These are phyloP conservation scores for Drosophila suboccidentalis DNA, from an alignment of 2,888 invertebrate genomes.

Conservation along the genomic window DNA sequence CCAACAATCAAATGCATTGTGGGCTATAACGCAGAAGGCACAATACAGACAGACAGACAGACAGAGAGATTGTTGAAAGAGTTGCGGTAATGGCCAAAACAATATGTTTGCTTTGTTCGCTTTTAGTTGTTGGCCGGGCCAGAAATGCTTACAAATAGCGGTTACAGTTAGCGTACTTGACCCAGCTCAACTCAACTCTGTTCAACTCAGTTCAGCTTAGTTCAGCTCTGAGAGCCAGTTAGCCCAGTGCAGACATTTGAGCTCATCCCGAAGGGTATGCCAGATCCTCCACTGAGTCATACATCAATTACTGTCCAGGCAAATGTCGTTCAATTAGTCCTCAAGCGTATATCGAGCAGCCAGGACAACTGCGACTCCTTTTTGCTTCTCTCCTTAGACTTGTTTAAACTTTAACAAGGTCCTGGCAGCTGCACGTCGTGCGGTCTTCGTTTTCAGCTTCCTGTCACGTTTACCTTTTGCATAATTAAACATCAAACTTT, in stretches of 20 bases:
- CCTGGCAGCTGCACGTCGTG: conserved; percentile 41
- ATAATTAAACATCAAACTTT: conserved; percentile 62
- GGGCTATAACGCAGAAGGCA: conserved; percentile 19
- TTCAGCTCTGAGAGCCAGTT: background rate
- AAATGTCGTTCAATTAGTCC: conserved; percentile 80
- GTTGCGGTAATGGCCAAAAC: conserved; percentile 37
- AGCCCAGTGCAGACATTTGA: conserved; percentile 47
- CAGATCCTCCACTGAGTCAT: conserved; percentile 49
- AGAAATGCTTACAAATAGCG: conserved; percentile 6
- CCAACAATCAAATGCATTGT: conserved; percentile 61
- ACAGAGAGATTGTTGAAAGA: conserved; percentile 17
- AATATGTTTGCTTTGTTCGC: conserved; percentile 25
- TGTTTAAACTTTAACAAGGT: conserved; percentile 71
- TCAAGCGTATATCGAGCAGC: conserved; percentile 30
- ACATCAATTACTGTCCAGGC: conserved; percentile 76
- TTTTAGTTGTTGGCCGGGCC: background rate
- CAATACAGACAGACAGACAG: conserved; percentile 6
- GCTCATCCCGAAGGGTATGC: conserved; percentile 33
- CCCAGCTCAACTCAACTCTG: conserved; percentile 5
- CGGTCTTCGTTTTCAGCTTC: conserved; percentile 22
- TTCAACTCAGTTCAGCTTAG: background rate
- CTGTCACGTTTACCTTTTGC: conserved; percentile 72
- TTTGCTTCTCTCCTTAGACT: conserved; percentile 7
- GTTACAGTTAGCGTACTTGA: conserved; percentile 6
- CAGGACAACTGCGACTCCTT: background rate